Evolutionary conservation across 2,797 vertebrate genomes (phyloP).

Genomic region (Oryzias dopingdopingensis): DNA sequence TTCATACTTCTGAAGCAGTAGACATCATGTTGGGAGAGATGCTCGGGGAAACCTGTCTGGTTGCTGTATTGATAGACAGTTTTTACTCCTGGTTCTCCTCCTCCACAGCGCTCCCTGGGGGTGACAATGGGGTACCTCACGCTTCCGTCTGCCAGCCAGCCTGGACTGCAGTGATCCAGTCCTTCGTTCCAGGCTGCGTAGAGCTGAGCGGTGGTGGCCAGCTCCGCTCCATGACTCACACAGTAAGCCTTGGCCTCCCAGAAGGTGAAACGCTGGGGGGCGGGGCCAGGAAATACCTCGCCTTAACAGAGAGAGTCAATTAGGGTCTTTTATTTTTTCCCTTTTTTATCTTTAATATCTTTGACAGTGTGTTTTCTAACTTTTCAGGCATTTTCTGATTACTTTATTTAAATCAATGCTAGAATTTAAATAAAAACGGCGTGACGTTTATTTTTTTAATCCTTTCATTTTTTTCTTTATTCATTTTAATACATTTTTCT

Average conservation of each 20-base stretch:
- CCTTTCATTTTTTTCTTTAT: too few species aligned
- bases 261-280: slow-evolving; percentile 80
- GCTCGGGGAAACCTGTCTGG: slow-evolving; percentile 91
- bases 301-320: slow-evolving; percentile 66
- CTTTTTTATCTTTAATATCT: too few species aligned
- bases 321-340: too few species aligned
- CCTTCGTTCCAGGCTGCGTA: slow-evolving; percentile 89
- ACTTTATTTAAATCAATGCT: background rate
- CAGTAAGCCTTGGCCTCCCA: slow-evolving; percentile 83
- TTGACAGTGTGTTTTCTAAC: too few species aligned
- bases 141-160: slow-evolving; percentile 92
- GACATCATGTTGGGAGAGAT: slow-evolving; percentile 80
- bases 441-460: too few species aligned
- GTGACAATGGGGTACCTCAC: slow-evolving; percentile 90
- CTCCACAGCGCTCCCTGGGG: slow-evolving; percentile 88
- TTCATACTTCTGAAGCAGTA: slow-evolving; percentile 90
- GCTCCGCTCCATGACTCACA: slow-evolving; percentile 70
- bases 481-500: too few species aligned
- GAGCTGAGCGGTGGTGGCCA: slow-evolving; percentile 88
- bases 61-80: slow-evolving; percentile 90
- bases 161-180: slow-evolving; percentile 88
- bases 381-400: too few species aligned
- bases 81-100: slow-evolving; percentile 85
- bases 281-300: slow-evolving; percentile 83
- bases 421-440: too few species aligned